Conservation (phyloP, 2,888 invertebrate genomes). For the Platynereis dumerilii region DNA sequence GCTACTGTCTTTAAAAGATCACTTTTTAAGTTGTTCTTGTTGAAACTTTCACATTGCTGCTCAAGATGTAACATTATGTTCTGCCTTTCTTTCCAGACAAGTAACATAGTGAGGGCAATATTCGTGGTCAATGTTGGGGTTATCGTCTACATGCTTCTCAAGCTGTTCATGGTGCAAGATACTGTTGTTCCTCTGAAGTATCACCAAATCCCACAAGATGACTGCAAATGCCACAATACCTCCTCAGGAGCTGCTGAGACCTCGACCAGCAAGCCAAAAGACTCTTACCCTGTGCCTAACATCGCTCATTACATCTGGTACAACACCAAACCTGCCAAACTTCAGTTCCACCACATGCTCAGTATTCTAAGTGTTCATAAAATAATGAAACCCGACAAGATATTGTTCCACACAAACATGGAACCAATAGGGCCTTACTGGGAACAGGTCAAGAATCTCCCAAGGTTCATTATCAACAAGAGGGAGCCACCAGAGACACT, state of each 20-base stretch:
- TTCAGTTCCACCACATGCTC: conserved; percentile 42
- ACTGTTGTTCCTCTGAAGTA: too few species aligned
- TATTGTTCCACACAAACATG: conserved; percentile 40
- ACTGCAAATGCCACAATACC: too few species aligned
- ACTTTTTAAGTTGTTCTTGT: too few species aligned
- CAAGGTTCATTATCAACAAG: conserved; percentile 34
- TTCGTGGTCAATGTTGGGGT: conserved; percentile 16
- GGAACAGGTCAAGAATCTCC: conserved; percentile 34
- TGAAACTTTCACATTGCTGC: too few species aligned
- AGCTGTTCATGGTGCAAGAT: background rate
- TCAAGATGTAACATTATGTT: too few species aligned
- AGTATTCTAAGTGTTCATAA: conserved; percentile 40
- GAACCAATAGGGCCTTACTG: conserved; percentile 40
- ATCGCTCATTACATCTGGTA: conserved; percentile 44
- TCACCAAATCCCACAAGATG: too few species aligned
- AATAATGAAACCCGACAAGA: conserved; percentile 24
- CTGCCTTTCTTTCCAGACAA: conserved; percentile 8
- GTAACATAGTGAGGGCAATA: conserved; percentile 9
- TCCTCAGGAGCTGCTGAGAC: too few species aligned
- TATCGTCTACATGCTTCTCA: background rate
- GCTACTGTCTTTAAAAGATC: too few species aligned
- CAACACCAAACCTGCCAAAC: conserved; percentile 30
- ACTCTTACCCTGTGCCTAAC: conserved; percentile 33
- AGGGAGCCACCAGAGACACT: conserved; percentile 35
- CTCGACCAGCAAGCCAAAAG: background rate